Base-by-base conservation (phyloP, 2,113 vertebrate species). In the Euleptes europaea region DNA sequence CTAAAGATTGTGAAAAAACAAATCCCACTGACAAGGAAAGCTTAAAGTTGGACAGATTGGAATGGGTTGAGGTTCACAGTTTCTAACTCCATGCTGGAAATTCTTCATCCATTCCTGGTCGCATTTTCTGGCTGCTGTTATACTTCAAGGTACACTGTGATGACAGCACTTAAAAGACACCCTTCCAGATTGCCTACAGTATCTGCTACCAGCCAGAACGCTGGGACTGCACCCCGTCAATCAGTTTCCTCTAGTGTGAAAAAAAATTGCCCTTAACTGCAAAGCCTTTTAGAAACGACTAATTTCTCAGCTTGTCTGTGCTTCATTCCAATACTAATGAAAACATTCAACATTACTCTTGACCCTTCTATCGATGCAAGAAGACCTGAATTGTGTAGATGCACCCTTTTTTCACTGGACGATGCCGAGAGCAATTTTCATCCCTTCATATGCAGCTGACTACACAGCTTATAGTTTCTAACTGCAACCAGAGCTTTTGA, bases 401-500 rank as follows among this genome's bases (percentile, higher is more conserved):
- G 13, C 65, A 70, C 76, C 70, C 6, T 54, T 80, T 31, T 9
- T 33, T 10, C 1, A n/a, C 35, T 13, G 26, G 0, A 57, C 17
- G 4, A 80, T 40, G 2, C 35, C 82, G 33, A 28, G 65, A 70
- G 14, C 78, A 90, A 86, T 1, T 4, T 14, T 86, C 77, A 6
- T 38, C 21, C 49, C 44, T 9, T 35, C 1, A 31, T 82, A 83
- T 77, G 2, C 72, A 87, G 57, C 35, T 47, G 54, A 79, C 33
- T 47, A 8, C 38, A 86, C 78, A 90, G n/a, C 6, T 73, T 51
- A 51, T 14, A 47, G 84, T 78, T 90, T 76, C 70, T 44, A 84
- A 49, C n/a, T 54, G 2, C 6, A 75, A 35, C 17, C n/a, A 63
- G 35, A 57, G 28, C 42, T 75, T 82, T 82, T 0, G 38, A 60